A percentile compares a stretch with the other conserved stretches of the same genome.
Evolutionary conservation across 2,888 invertebrate species (phyloP).

Genomic region (Tubulanus polymorphus): DNA sequence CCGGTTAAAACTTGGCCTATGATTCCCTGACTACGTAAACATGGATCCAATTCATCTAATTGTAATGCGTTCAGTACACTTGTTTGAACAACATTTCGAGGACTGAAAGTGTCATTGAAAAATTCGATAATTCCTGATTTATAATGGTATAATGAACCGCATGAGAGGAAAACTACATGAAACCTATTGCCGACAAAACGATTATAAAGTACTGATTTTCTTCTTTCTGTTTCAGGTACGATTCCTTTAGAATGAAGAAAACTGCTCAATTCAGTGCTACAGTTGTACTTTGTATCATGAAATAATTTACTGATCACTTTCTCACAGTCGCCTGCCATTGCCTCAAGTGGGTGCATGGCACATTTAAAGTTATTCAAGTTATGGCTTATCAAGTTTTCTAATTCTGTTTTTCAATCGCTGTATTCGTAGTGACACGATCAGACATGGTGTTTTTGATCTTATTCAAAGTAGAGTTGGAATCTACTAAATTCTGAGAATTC

Average conservation of each 20-base stretch:
- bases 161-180: not conserved
- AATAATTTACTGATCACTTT: not conserved
- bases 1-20: not conserved
- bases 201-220: not conserved
- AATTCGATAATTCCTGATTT: not conserved
- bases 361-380: not conserved
- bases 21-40: not conserved
- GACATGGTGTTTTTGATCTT: not conserved
- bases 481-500: not conserved
- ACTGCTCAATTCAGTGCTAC: not conserved
- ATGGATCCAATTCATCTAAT: not conserved
- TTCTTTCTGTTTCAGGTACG: not conserved
- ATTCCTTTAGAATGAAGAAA: not conserved
- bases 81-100: not conserved
- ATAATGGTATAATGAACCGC: not conserved
- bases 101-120: not conserved
- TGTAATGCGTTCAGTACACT: not conserved
- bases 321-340: not conserved
- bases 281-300: slow-evolving; percentile 1
- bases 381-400: not conserved
- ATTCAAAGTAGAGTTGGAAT: not conserved
- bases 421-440: not conserved
- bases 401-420: not conserved
- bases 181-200: not conserved
- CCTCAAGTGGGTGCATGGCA: not conserved